These are phyloP conservation scores for Dysidea cf. avara DNA, from an alignment of 37 sponge, comb jelly and placozoan species.

Conservation along the genomic window DNA sequence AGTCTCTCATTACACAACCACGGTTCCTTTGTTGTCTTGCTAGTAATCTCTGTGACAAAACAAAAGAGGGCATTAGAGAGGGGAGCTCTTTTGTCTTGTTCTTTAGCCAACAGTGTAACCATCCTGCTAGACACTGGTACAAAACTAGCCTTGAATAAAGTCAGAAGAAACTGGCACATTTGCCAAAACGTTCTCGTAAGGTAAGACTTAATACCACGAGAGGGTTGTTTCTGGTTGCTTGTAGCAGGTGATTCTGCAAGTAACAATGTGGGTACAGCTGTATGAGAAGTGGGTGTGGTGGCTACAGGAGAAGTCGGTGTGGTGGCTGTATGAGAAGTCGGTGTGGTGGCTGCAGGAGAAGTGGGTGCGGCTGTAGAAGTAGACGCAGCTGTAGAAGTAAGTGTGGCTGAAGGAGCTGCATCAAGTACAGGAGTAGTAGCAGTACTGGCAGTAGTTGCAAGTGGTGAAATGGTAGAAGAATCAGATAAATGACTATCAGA, in stretches of 20 bases:
- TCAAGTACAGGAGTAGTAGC: background rate
- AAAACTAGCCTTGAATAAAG: too few species aligned
- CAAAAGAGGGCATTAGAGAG: conserved; percentile 58
- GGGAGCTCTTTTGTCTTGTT: conserved; percentile 9
- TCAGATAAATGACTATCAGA: too few species aligned
- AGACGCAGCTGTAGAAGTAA: background rate
- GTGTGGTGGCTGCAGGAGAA: background rate
- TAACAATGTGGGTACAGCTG: background rate
- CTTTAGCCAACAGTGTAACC: background rate
- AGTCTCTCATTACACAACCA: conserved; percentile 53
- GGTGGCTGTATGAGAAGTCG: background rate
- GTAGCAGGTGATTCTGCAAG: background rate
- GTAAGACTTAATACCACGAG: background rate
- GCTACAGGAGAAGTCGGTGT: background rate
- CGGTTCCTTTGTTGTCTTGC: conserved; percentile 31
- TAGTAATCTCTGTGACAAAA: conserved; percentile 56
- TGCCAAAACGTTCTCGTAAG: too few species aligned
- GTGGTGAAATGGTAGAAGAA: background rate
- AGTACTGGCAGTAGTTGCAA: background rate
- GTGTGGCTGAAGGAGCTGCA: background rate
- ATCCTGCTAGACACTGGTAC: background rate
- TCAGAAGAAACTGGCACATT: too few species aligned
- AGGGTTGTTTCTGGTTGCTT: background rate
- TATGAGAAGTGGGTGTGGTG: background rate
- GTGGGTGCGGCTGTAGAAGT: background rate